Base-by-base conservation (phyloP, 2,888 invertebrate genomes). In the Coremacera marginata region DNA sequence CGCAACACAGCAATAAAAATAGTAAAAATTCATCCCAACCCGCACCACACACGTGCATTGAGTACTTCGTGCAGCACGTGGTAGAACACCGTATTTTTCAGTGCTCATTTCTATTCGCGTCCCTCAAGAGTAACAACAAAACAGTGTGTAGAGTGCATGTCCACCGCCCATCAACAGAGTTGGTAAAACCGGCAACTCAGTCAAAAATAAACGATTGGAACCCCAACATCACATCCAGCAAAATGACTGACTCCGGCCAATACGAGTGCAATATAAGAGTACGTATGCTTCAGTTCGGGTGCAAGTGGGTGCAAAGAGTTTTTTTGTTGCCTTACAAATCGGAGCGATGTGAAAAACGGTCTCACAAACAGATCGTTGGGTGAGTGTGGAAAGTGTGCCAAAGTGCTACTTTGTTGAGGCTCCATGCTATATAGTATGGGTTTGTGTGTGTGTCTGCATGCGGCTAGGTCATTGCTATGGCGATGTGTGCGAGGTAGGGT, bases 361-460 rank as follows among this genome's bases (percentile, higher is more conserved):
- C 49, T 44, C 31, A 57, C 27, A 16, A 27, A 19, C 68, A 11
- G 44, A 60, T 68, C 51, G 65, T 74, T 51, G 52, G 34, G 60
- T 71, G 63, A 63, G 63, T 70, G 75, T 72, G 77, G 65, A 79
- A 80, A 77, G 71, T 80, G 75, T 79, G 78, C 75, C 80, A 80
- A 79, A 76, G 73, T 62, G 76, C 51, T 62, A 4, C 65, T 25
- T n/a, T 52, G 22, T 22, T 57, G 68, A 68, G 49, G 68, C 49
- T 31, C 63, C 57, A 60, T 25, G 25, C 14, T 25, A 68, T 52
- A 16, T 63, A 63, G 31, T 14, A n/a, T 19, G 34, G 27, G 65
- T 67, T 27, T 60, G 25, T 72, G 72, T 75, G 57, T 68, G 52
- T 57, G 75, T 44, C 44, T 1, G 11, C 34, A 31, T 55, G 25